Conservation (phyloP, 1,140 invertebrate species). For the Agraylea sexmaculata region DNA sequence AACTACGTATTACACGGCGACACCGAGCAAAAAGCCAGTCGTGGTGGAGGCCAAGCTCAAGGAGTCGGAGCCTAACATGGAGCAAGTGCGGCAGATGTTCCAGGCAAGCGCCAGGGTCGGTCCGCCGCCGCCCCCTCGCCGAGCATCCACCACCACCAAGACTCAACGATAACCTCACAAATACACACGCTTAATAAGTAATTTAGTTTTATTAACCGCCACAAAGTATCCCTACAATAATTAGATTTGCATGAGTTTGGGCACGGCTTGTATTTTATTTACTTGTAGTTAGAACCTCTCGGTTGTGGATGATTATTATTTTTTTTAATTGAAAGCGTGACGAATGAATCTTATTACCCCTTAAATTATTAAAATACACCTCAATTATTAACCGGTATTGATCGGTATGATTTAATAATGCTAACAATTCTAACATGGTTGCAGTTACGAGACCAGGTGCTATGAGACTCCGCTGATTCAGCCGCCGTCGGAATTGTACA, state of each 20-base stretch:
- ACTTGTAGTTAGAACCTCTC: neutral
- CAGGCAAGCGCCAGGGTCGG: neutral
- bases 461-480: slow-evolving; percentile 35
- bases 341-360: neutral
- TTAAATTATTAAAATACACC: neutral
- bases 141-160: slow-evolving; percentile 2
- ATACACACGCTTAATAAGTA: too few relatives aligned
- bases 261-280: neutral
- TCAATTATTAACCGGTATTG: neutral
- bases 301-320: neutral
- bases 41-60: slow-evolving; percentile 4
- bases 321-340: slow-evolving; percentile 2
- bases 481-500: slow-evolving; percentile 16
- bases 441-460: slow-evolving; percentile 38
- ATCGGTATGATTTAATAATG: slow-evolving; percentile 5
- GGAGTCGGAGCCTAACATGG: slow-evolving; percentile 1
- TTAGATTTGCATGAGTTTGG: slow-evolving; percentile 2
- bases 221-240: neutral
- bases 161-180: too few relatives aligned
- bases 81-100: neutral
- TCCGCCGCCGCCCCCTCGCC: slow-evolving; percentile 4
- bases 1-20: slow-evolving; percentile 11
- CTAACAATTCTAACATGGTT: slow-evolving; percentile 22
- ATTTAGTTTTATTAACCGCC: slow-evolving; percentile 2
- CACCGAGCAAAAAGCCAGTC: slow-evolving; percentile 6